Base-by-base conservation (phyloP, 2,113 vertebrate species). In the Piprites chloris region DNA sequence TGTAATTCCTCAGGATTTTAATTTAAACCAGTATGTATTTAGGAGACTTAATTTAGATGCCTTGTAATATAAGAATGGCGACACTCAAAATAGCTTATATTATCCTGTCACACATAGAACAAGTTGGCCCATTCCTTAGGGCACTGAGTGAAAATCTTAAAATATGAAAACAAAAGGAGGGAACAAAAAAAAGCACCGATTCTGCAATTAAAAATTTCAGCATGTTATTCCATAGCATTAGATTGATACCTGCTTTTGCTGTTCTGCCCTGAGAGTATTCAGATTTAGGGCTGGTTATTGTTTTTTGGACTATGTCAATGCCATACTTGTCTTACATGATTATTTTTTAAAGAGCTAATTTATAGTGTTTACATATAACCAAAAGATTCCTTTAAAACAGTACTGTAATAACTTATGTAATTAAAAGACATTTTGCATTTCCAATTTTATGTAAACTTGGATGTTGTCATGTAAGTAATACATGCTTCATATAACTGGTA, bases 1-100 rank as follows among this genome's bases (percentile, higher is more conserved):
- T 91, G 84, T 97, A 97, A 97, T 97, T 98, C 95, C 98, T 98
- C 98, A 98, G 97, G 97, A 97, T 95, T 97, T 96, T 97, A 92
- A 96, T 96, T 98, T 97, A 96, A 96, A 77, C 46, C 78, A 81
- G 41, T 96, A 89, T 53, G 15, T 96, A 86, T 82, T 96, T 97
- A 98, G 94, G 82, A 96, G 47, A 94, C 53, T 95, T 90, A 66
- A 93, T 96, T 95, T 95, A 97, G 74, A 46, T 92, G 74, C 92
- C 84, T 91, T 93, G 85, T 91, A 94, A 91, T 93, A 90, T 84
- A 42, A 75, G 73, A 96, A 90, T 68, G 93, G 68, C 63, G 14
- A 73, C 73, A 83, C 32, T 90, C 39, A 77, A 88, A 94, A 59
- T 81, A 74, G 75, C 83, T 76, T 84, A 37, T 96, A 81, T 78